Conservation (phyloP, 2,888 invertebrate genomes). For the Lithophane leautieri region DNA sequence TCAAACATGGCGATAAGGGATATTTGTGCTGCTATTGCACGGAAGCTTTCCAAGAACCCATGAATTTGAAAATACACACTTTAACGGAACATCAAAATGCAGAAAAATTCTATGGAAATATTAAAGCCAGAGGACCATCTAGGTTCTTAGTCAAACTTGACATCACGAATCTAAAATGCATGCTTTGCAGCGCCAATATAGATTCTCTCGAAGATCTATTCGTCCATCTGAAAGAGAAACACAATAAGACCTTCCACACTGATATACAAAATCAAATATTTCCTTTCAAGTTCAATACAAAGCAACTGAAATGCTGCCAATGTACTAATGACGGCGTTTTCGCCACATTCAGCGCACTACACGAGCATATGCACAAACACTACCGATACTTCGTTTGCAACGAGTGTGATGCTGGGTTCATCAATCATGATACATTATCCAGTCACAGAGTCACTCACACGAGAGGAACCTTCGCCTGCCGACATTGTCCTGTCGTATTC, state of each 20-base stretch:
- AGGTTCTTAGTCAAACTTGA: constrained; percentile 48
- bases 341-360: constrained; percentile 66
- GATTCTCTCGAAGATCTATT: constrained; percentile 47
- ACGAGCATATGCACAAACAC: constrained; percentile 77
- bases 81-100: constrained; percentile 43
- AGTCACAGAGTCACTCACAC: constrained; percentile 73
- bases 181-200: constrained; percentile 54
- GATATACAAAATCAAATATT: constrained; percentile 68
- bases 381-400: constrained; percentile 78
- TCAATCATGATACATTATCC: constrained; percentile 68
- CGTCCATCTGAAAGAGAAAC: constrained; percentile 53
- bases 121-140: constrained; percentile 33
- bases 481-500: constrained; percentile 81
- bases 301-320: constrained; percentile 52
- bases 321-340: constrained; percentile 50
- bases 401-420: constrained; percentile 76
- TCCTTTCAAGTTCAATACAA: constrained; percentile 63
- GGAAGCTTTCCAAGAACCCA: constrained; percentile 67
- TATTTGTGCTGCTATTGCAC: constrained; percentile 76
- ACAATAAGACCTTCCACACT: constrained; percentile 52
- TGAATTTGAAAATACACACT: constrained; percentile 75
- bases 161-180: constrained; percentile 55
- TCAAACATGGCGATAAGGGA: constrained; percentile 67
- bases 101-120: constrained; percentile 38
- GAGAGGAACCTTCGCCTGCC: constrained; percentile 74